Evolutionary conservation across 2,113 vertebrate genomes (phyloP).

Genomic region (Dendrocopos noguchii): DNA sequence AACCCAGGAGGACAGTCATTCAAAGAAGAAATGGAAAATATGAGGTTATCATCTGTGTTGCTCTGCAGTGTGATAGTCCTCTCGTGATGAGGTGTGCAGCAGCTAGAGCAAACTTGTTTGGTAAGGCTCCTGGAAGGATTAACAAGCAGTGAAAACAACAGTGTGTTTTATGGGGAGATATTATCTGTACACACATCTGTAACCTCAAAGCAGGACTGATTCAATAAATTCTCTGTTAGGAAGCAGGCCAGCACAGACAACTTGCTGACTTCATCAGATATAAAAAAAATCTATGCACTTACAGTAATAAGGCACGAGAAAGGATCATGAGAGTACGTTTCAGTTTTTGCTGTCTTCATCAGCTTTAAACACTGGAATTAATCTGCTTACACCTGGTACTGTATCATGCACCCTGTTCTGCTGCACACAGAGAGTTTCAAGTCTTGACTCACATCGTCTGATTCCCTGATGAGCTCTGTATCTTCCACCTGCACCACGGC

Average conservation of each 20-base stretch:
- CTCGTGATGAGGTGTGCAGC: background rate
- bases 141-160: background rate
- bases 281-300: background rate
- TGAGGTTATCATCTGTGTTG: background rate
- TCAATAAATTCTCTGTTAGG: background rate
- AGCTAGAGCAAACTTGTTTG: background rate
- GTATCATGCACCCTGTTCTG: background rate
- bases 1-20: background rate
- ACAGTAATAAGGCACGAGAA: background rate
- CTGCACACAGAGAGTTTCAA: slow-evolving; percentile 9
- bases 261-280: background rate
- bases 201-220: background rate
- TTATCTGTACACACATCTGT: background rate
- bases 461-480: slow-evolving; percentile 97
- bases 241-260: background rate
- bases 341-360: background rate
- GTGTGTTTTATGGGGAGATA: background rate
- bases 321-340: background rate
- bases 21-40: background rate
- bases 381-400: background rate
- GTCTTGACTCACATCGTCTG: slow-evolving; percentile 90
- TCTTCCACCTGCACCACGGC: slow-evolving; percentile 99
- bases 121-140: background rate
- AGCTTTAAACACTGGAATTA: background rate
- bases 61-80: background rate